phyloP scores from a whole-genome alignment of 2,888 invertebrate species.

The Catocala nupta region DNA sequence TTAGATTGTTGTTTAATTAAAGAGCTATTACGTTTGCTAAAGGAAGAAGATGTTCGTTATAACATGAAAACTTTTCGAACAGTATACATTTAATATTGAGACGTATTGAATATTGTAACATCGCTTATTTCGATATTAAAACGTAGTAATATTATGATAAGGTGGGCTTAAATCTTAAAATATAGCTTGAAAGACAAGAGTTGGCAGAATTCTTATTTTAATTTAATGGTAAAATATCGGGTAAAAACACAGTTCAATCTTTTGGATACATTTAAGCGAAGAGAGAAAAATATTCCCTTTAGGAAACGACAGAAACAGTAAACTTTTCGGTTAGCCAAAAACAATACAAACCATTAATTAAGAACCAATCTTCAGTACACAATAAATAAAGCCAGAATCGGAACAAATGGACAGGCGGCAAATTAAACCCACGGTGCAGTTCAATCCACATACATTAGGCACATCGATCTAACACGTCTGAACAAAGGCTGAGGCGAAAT shows the following conservation, averaged over 20 bases:
- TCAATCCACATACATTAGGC: slow-evolving; percentile 83
- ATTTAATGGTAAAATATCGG: no score
- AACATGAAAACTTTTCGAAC: background rate
- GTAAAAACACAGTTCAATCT: no score
- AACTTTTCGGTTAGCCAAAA: slow-evolving; percentile 18
- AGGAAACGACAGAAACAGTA: background rate
- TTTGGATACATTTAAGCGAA: background rate
- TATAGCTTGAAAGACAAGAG: no score
- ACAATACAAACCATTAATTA: slow-evolving; percentile 52
- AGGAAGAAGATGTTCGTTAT: background rate
- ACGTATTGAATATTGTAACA: no score
- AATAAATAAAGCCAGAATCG: slow-evolving; percentile 84
- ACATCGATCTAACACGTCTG: slow-evolving; percentile 85
- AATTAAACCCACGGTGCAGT: slow-evolving; percentile 80
- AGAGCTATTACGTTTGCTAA: slow-evolving; percentile 2
- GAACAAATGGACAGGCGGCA: slow-evolving; percentile 85
- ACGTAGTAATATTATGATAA: background rate
- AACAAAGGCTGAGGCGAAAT: slow-evolving; percentile 78
- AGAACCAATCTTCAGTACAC: slow-evolving; percentile 71
- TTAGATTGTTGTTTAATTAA: slow-evolving; percentile 25
- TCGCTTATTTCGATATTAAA: background rate
- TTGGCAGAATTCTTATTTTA: no score
- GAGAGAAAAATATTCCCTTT: background rate
- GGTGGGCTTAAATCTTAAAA: no score
- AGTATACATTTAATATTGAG: background rate